These are phyloP conservation scores for Oligia latruncula DNA, from an alignment of 2,888 invertebrate species.

Conservation along the genomic window DNA sequence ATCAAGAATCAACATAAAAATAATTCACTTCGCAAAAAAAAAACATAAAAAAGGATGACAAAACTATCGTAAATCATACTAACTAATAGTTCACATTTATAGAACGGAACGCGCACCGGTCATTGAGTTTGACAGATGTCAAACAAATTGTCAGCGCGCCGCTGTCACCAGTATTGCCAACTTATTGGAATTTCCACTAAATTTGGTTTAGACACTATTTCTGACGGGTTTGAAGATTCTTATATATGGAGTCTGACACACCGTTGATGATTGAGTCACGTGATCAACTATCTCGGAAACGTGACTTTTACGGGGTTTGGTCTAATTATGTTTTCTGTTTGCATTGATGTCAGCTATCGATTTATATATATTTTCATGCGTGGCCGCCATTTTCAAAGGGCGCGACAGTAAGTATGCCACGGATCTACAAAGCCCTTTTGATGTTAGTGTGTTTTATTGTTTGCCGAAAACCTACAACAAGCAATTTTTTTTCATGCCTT, in stretches of 20 bases:
- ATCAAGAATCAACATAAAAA: background rate
- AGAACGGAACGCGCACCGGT: background rate
- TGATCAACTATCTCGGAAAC: background rate
- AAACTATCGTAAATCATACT: background rate
- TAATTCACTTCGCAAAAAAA: background rate
- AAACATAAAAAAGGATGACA: background rate
- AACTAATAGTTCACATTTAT: too few species aligned
- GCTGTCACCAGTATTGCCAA: constrained; percentile 6
- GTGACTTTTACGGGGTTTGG: background rate
- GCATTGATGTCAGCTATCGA: background rate
- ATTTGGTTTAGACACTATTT: background rate
- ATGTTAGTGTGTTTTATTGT: background rate
- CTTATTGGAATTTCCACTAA: background rate
- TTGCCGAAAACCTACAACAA: background rate
- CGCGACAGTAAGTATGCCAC: background rate
- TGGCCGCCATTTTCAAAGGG: background rate
- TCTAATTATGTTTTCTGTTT: background rate
- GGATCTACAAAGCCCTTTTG: background rate
- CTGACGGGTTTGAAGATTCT: background rate
- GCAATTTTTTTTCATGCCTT: background rate
- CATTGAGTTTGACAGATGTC: constrained; percentile 34
- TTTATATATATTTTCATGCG: background rate
- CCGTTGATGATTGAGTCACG: background rate
- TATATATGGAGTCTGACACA: background rate
- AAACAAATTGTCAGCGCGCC: constrained; percentile 8